Base-by-base conservation (phyloP, 2,888 invertebrate genomes). In the Sipunculus nudus region DNA sequence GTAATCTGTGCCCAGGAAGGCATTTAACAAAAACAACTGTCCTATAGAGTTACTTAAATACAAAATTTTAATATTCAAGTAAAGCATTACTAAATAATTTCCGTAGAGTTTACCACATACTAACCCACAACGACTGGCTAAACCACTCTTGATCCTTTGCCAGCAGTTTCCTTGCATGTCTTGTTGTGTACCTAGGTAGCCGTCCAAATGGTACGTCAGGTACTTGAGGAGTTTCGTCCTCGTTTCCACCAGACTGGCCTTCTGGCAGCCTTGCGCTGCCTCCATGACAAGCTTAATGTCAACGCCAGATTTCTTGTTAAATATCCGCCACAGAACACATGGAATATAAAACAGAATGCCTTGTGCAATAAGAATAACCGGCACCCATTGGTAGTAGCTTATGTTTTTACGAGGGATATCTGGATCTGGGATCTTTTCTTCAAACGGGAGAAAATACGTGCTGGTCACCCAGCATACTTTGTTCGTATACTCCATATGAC, bases 381-480 rank as follows among this genome's bases (percentile, higher is more conserved):
- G 83, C 25, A 78, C 85, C 82, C 80, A 86, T 77, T 78, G 83
- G 69, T 83, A 83, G 71, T 83, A 83, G 47, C 81, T 82, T 47
- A 86, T 82, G 38, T 58, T 41, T 16, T 47, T 35, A 1, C 68
- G 56, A 66, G 80, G 80, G 59, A 80, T 72, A 49, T 80, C 77
- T 49, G 77, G 70, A 55, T 83, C 77, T 1, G 84, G 84, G 49
- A 85, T 72, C 53, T 79, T 76, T 61, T 85, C 82, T 67, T 84
- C 77, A 67, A 86, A 82, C 55, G 79, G 77, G 53, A 81, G 74
- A 76, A 84, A 86, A 71, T 86, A 86, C 3, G 85, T 86, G 74
- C 86, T 85, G 62, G 85, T 83, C 47, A 85, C 84, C 86, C 86
- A 86, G 74, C 86, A 86, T 67, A 85, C 84, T 76, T 85, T 85